These are phyloP conservation scores for Atrina japonica DNA, from an alignment of 2,888 invertebrate genomes.

Conservation along the genomic window DNA sequence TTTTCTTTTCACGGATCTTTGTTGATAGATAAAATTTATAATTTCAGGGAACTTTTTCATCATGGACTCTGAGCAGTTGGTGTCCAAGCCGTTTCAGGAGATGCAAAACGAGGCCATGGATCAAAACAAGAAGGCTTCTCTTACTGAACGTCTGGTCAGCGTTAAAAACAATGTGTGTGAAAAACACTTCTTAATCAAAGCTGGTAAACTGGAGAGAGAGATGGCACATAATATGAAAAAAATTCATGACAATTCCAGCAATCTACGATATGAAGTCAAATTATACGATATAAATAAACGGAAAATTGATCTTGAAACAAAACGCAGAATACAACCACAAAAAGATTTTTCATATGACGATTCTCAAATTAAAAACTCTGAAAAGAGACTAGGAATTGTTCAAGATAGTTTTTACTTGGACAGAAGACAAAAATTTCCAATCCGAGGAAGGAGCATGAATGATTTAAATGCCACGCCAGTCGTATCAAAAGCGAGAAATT, in stretches of 20 bases:
- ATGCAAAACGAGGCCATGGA: slow-evolving; percentile 65
- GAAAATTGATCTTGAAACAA: slow-evolving; percentile 66
- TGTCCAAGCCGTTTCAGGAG: slow-evolving; percentile 70
- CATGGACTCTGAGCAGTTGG: slow-evolving; percentile 74
- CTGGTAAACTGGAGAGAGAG: slow-evolving; percentile 62
- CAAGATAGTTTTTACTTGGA: slow-evolving; percentile 67
- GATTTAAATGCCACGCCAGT: slow-evolving; percentile 65
- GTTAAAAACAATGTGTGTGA: slow-evolving; percentile 77
- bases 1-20: neutral
- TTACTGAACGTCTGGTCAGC: slow-evolving; percentile 71
- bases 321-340: slow-evolving; percentile 66
- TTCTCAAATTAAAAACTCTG: slow-evolving; percentile 61
- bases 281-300: slow-evolving; percentile 71
- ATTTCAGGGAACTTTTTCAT: slow-evolving; percentile 76
- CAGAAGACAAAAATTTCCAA: slow-evolving; percentile 62
- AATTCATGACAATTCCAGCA: slow-evolving; percentile 65
- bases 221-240: slow-evolving; percentile 58
- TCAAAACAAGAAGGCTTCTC: slow-evolving; percentile 61
- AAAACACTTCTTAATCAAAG: slow-evolving; percentile 60
- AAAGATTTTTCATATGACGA: slow-evolving; percentile 73
- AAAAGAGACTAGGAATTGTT: slow-evolving; percentile 65
- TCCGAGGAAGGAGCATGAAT: slow-evolving; percentile 59
- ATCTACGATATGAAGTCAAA: slow-evolving; percentile 72
- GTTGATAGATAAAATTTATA: too few species aligned
- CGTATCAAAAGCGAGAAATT: slow-evolving; percentile 65